Conservation (phyloP, 1,140 invertebrate genomes). For the Dryas iulia region DNA sequence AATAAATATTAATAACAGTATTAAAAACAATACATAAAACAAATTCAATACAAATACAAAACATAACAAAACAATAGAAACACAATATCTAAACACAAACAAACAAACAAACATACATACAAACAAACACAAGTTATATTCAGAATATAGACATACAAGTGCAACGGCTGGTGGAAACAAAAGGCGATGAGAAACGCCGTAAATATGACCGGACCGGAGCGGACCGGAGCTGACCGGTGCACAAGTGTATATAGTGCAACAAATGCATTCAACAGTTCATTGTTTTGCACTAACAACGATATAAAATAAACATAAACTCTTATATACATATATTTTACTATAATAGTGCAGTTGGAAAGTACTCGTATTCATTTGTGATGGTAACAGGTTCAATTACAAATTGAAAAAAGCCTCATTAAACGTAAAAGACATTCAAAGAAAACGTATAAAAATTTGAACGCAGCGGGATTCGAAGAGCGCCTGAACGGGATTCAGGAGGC, state of each 20-base stretch:
- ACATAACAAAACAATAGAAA: background rate
- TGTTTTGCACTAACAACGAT: background rate
- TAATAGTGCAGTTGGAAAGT: background rate
- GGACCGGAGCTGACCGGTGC: no score
- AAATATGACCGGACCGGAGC: background rate
- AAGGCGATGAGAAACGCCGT: background rate
- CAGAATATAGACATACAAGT: background rate
- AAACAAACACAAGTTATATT: no score
- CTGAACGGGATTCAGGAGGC: no score
- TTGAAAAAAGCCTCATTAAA: no score
- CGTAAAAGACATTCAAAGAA: no score
- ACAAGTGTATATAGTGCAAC: background rate
- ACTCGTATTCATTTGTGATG: no score
- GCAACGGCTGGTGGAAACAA: background rate
- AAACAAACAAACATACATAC: no score
- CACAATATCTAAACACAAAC: background rate
- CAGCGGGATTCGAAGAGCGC: no score
- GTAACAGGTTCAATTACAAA: no score
- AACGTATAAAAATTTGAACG: no score
- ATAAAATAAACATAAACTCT: background rate
- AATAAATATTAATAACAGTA: no score
- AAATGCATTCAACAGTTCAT: constrained; percentile 5
- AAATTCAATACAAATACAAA: background rate
- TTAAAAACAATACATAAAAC: background rate
- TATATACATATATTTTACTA: background rate